These are phyloP conservation scores for Proteles cristata DNA, from an alignment of 2,113 vertebrate genomes.

Conservation along the genomic window DNA sequence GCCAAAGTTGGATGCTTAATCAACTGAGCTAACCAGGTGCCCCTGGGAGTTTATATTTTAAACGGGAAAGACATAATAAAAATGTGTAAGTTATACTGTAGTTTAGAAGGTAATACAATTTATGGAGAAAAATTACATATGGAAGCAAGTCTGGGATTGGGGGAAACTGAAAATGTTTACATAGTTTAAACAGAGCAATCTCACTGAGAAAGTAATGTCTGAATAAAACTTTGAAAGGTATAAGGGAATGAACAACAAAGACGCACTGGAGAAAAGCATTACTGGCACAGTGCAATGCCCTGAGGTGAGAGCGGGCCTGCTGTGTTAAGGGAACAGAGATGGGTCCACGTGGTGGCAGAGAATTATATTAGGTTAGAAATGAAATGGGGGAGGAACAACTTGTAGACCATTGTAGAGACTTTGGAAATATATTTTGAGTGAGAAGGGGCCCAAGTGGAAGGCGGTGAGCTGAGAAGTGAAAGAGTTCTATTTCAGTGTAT, in stretches of 20 bases:
- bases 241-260: not conserved
- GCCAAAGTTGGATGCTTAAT: no score
- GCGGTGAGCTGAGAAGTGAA: not conserved
- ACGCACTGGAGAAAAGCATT: not conserved
- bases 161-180: not conserved
- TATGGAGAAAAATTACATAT: not conserved
- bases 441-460: not conserved
- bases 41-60: not conserved
- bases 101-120: not conserved
- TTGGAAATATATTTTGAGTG: not conserved
- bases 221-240: not conserved
- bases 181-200: not conserved
- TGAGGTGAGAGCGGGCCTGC: not conserved
- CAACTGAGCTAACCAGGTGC: no score
- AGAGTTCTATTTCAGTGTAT: not conserved
- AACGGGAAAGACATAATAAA: not conserved
- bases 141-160: not conserved
- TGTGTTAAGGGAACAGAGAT: not conserved
- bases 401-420: not conserved
- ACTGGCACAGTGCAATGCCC: not conserved
- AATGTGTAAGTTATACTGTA: not conserved
- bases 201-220: not conserved
- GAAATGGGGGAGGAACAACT: fast-evolving
- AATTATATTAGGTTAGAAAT: not conserved
- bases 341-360: fast-evolving